These are phyloP conservation scores for Myiothlypis coronata DNA, from an alignment of 2,797 vertebrate species.

Conservation along the genomic window DNA sequence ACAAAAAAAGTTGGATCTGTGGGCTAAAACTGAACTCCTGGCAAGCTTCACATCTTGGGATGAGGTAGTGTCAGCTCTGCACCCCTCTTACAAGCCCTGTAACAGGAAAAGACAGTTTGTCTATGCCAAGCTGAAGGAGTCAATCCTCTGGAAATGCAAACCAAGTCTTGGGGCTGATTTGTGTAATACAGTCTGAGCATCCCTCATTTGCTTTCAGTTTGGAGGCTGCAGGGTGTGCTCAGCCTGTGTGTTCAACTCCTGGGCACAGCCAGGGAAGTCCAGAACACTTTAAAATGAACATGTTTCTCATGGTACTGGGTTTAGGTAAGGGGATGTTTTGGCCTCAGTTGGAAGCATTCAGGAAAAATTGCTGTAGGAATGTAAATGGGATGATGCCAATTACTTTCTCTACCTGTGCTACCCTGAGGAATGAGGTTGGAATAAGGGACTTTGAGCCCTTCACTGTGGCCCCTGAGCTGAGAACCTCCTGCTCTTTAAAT, in stretches of 20 bases:
- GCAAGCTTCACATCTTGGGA: background rate
- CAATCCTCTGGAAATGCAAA: accelerated
- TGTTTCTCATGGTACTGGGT: background rate
- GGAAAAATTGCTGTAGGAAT: background rate
- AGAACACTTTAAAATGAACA: background rate
- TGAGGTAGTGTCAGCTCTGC: background rate
- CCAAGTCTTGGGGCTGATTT: accelerated
- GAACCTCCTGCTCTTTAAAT: background rate
- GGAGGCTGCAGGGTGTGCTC: background rate
- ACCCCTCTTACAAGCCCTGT: background rate
- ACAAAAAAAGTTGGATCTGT: accelerated
- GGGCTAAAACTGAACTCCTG: background rate
- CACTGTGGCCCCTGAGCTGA: background rate
- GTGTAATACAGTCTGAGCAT: background rate
- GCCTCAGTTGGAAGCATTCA: background rate
- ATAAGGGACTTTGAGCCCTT: background rate
- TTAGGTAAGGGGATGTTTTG: background rate
- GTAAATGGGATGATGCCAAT: background rate
- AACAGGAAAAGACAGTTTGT: background rate
- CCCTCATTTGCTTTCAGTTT: background rate
- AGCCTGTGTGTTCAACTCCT: background rate
- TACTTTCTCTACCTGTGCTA: background rate
- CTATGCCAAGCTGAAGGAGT: background rate
- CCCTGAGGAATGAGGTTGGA: background rate
- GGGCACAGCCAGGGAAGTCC: background rate